A percentile compares a stretch with the other conserved stretches of the same genome.
Evolutionary conservation across 2,888 invertebrate genomes (phyloP).

Genomic region (Erannis defoliaria): DNA sequence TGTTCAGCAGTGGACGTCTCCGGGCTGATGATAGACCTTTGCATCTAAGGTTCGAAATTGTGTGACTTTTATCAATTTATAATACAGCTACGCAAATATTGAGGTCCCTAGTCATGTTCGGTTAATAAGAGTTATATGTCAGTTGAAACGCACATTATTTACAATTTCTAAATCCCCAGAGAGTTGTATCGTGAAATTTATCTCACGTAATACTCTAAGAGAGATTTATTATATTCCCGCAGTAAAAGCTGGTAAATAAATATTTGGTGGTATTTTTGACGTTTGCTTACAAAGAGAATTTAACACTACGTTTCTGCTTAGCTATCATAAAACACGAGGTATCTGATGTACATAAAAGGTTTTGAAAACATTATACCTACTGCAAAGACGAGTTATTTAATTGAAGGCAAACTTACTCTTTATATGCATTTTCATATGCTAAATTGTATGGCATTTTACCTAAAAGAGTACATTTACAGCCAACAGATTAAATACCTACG

Average conservation of each 20-base stretch:
- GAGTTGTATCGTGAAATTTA: constrained; percentile 41
- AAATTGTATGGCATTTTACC: too few relatives aligned
- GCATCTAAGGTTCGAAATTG: too few relatives aligned
- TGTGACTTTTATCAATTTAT: not conserved
- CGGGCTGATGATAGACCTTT: too few relatives aligned
- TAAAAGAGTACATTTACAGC: too few relatives aligned
- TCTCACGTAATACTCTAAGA: constrained; percentile 38
- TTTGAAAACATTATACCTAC: not conserved
- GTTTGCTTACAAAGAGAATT: too few relatives aligned
- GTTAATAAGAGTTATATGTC: constrained; percentile 39
- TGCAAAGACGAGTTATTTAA: too few relatives aligned
- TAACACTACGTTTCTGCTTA: too few relatives aligned
- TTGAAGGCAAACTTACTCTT: too few relatives aligned
- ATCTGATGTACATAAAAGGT: not conserved
- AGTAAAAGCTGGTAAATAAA: constrained; percentile 10
- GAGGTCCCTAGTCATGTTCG: not conserved
- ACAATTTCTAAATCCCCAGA: constrained; percentile 42
- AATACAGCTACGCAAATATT: too few relatives aligned
- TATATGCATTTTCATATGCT: too few relatives aligned
- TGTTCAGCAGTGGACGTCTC: too few relatives aligned
- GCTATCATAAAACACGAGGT: not conserved
- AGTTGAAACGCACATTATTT: constrained; percentile 36
- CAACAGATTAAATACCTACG: too few relatives aligned
- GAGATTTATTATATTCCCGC: constrained; percentile 34
- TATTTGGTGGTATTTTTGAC: constrained; percentile 4